Evolutionary conservation across 2,797 vertebrate genomes (phyloP).

Genomic region (Cuculus canorus): DNA sequence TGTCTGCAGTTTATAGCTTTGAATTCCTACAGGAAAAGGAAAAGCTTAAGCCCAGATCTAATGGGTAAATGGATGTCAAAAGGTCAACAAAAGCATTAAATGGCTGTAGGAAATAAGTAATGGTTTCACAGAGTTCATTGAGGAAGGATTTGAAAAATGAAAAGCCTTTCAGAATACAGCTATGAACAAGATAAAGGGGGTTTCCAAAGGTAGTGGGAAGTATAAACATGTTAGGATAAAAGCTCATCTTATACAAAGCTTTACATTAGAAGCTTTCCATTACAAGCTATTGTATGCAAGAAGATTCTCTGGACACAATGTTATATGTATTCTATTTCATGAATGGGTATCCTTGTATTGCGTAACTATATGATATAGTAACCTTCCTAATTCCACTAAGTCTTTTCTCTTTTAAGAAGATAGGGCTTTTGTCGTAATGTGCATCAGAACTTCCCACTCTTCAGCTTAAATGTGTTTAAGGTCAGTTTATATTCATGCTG

Average conservation of each 20-base stretch:
- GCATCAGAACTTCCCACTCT: neutral
- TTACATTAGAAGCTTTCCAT: neutral
- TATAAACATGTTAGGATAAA: neutral
- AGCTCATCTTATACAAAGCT: neutral
- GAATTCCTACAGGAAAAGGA: neutral
- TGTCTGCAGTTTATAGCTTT: neutral
- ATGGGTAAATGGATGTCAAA: neutral
- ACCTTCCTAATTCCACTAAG: conserved; percentile 16
- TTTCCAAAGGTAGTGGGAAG: neutral
- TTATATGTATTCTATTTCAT: neutral
- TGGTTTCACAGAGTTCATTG: neutral
- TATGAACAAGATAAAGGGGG: neutral
- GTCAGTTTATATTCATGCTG: conserved; percentile 9
- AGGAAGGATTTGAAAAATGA: neutral
- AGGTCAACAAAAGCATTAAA: neutral
- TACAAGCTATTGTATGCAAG: neutral
- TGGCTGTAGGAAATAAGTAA: neutral
- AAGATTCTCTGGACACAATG: neutral
- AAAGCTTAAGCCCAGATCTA: neutral
- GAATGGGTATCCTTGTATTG: neutral
- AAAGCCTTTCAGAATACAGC: neutral
- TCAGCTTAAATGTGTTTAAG: conserved; percentile 9
- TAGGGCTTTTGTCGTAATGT: neutral
- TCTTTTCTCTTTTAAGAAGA: conserved; percentile 24
- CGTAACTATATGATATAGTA: neutral